These are phyloP conservation scores for Lacerta viridis DNA, from an alignment of 2,797 vertebrate genomes.

Conservation along the genomic window DNA sequence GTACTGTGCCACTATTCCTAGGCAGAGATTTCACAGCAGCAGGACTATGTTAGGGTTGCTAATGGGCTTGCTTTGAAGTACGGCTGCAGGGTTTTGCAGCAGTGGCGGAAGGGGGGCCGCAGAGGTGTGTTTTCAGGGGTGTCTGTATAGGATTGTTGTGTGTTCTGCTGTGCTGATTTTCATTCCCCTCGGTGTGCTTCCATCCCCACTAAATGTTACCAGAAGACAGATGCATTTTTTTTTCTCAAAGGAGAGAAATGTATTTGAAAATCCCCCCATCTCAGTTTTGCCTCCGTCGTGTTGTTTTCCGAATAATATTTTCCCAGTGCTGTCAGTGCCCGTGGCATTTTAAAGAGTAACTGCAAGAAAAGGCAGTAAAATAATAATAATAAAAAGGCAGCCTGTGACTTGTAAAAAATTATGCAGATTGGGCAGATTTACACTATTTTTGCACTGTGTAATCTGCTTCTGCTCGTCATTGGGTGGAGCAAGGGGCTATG, in stretches of 20 bases:
- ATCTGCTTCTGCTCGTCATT: neutral
- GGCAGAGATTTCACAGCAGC: neutral
- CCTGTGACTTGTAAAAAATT: neutral
- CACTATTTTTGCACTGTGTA: neutral
- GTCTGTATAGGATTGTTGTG: neutral
- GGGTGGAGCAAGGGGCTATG: neutral
- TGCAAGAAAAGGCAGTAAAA: neutral
- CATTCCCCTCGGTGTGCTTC: neutral
- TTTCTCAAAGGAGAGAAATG: neutral
- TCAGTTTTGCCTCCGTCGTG: too few species aligned
- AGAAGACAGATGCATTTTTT: neutral
- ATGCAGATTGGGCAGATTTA: neutral
- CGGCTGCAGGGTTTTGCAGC: too few species aligned
- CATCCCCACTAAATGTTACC: neutral
- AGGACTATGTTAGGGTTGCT: neutral
- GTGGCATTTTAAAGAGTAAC: neutral
- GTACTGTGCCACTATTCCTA: neutral
- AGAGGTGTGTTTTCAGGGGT: neutral
- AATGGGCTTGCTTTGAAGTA: neutral
- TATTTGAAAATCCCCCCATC: neutral
- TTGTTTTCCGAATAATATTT: neutral
- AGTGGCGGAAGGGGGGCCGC: neutral
- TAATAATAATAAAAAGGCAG: neutral
- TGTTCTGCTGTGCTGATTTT: neutral
- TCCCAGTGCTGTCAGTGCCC: neutral